Conservation (phyloP, 1,140 invertebrate species). For the Monochamus saltuarius region DNA sequence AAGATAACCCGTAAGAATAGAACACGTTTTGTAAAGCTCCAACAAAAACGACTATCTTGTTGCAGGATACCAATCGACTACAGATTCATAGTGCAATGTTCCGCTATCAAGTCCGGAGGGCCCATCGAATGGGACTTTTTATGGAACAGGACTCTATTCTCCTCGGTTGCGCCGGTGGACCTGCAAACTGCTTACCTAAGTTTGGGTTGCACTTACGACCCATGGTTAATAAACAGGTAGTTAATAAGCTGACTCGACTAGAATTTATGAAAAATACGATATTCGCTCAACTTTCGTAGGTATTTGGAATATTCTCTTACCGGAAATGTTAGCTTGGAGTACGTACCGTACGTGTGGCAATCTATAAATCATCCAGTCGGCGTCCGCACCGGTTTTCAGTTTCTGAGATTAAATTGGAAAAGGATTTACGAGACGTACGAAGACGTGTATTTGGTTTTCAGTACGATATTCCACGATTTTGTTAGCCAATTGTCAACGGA, state of each 20-base stretch:
- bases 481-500: constrained; percentile 42
- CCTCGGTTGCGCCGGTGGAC: constrained; percentile 38
- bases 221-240: constrained; percentile 48
- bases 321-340: constrained; percentile 44
- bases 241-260: too few species aligned
- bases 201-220: constrained; percentile 45
- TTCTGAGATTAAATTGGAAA: constrained; percentile 45
- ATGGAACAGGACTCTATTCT: constrained; percentile 39
- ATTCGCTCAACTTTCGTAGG: constrained; percentile 34
- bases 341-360: constrained; percentile 45
- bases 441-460: constrained; percentile 41
- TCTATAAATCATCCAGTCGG: constrained; percentile 45
- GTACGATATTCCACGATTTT: constrained; percentile 45
- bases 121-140: constrained; percentile 45
- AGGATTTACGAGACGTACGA: constrained; percentile 40
- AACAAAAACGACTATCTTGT: too few species aligned
- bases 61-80: constrained; percentile 41
- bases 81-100: constrained; percentile 39
- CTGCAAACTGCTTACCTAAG: constrained; percentile 41
- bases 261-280: too few species aligned
- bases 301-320: constrained; percentile 42
- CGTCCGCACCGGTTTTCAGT: constrained; percentile 41
- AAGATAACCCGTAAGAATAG: constrained; percentile 38
- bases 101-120: constrained; percentile 40
- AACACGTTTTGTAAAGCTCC: too few species aligned